These are phyloP conservation scores for Vireo altiloquus DNA, from an alignment of 2,113 vertebrate species.

Conservation along the genomic window DNA sequence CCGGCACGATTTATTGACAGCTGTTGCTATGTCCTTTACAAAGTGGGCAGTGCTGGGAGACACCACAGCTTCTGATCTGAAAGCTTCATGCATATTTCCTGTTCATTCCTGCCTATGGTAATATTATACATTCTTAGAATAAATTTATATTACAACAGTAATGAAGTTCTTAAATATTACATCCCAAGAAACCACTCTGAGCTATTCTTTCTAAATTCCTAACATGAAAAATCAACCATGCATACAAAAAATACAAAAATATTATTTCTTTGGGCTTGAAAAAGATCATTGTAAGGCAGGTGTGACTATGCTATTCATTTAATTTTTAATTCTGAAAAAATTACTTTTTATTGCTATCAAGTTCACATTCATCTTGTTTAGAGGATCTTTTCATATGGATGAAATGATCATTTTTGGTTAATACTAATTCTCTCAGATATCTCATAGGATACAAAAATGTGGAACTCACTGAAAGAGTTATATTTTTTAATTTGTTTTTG, in stretches of 20 bases:
- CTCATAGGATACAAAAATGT: neutral
- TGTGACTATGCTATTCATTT: neutral
- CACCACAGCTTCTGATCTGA: neutral
- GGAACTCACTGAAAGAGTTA: neutral
- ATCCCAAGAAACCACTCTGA: neutral
- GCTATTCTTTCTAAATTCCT: neutral
- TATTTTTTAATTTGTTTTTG: neutral
- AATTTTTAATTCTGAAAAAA: neutral
- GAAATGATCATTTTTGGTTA: neutral
- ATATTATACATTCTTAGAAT: neutral
- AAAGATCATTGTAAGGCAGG: neutral
- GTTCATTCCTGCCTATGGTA: neutral
- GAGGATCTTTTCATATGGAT: neutral
- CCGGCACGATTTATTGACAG: neutral
- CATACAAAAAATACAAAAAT: neutral
- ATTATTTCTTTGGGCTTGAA: neutral
- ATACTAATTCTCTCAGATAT: neutral
- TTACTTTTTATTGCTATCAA: neutral
- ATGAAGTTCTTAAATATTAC: neutral
- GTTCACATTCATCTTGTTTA: neutral
- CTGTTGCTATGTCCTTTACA: neutral
- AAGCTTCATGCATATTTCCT: neutral
- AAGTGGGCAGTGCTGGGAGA: neutral
- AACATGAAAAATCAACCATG: neutral
- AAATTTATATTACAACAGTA: neutral